Percentiles rank a stretch among this genome's conserved stretches.
These are phyloP conservation scores for Lucilia cuprina DNA, from an alignment of 1,140 invertebrate species.

Conservation along the genomic window DNA sequence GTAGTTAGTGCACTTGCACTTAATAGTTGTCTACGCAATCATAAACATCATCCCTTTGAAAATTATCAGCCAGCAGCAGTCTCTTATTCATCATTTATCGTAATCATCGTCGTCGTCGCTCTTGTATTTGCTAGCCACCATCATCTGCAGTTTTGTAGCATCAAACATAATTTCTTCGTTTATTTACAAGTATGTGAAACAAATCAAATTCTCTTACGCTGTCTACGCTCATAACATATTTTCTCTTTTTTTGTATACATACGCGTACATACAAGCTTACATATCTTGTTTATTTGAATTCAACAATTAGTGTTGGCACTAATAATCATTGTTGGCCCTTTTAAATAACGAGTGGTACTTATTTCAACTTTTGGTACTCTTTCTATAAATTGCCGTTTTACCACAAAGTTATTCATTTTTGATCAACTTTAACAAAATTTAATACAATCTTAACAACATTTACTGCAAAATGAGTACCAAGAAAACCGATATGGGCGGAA, in stretches of 20 bases:
- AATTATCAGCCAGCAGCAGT: background rate
- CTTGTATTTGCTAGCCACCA: too few relatives aligned
- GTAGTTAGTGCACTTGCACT: background rate
- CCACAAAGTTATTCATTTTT: background rate
- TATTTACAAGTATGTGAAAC: too few relatives aligned
- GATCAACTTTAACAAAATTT: background rate
- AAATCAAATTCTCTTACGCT: too few relatives aligned
- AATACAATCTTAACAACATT: background rate
- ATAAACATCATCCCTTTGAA: background rate
- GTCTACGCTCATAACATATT: too few relatives aligned
- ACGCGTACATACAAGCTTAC: background rate
- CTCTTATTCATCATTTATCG: too few relatives aligned
- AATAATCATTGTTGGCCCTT: background rate
- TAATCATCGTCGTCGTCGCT: too few relatives aligned
- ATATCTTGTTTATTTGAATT: background rate
- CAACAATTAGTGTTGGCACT: background rate
- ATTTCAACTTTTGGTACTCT: background rate
- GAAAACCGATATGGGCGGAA: background rate
- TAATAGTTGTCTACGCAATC: background rate
- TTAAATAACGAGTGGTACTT: background rate
- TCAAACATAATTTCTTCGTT: too few relatives aligned
- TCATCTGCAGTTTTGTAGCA: too few relatives aligned
- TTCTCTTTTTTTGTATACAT: background rate
- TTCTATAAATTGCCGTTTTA: background rate
- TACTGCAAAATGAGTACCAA: background rate